A percentile compares a stretch with the other conserved stretches of the same genome.
Evolutionary conservation across 2,888 invertebrate genomes (phyloP).

Genomic region (Laothoe populi): DNA sequence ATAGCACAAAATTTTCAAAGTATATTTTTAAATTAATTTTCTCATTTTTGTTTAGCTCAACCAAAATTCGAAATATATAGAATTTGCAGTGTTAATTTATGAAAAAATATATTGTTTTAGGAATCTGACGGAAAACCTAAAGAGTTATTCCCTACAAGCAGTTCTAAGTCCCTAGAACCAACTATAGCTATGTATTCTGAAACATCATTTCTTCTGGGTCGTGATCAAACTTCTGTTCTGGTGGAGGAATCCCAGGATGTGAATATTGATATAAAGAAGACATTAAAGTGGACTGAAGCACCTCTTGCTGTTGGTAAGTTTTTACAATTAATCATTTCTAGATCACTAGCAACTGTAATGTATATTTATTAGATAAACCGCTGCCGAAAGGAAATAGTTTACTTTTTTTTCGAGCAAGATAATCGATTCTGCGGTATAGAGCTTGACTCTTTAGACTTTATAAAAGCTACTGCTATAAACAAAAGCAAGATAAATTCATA

Average conservation of each 20-base stretch:
- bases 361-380: too few relatives aligned
- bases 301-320: conserved; percentile 88
- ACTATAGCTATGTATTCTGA: conserved; percentile 91
- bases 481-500: too few relatives aligned
- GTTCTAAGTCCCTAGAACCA: conserved; percentile 91
- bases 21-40: too few relatives aligned
- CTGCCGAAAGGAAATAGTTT: too few relatives aligned
- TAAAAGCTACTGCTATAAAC: too few relatives aligned
- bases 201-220: conserved; percentile 91
- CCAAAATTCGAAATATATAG: background rate
- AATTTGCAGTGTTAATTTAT: background rate
- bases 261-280: conserved; percentile 86
- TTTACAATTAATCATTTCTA: conserved; percentile 1
- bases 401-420: too few relatives aligned
- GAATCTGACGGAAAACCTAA: conserved; percentile 86
- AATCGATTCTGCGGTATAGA: too few relatives aligned
- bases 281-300: conserved; percentile 91
- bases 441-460: too few relatives aligned
- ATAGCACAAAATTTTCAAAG: too few relatives aligned
- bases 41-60: too few relatives aligned
- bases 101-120: conserved; percentile 46
- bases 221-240: conserved; percentile 94
- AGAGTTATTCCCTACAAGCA: conserved; percentile 94
- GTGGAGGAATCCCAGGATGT: conserved; percentile 88
- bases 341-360: too few relatives aligned